Base-by-base conservation (phyloP, 2,113 vertebrate genomes). In the Alethe diademata region DNA sequence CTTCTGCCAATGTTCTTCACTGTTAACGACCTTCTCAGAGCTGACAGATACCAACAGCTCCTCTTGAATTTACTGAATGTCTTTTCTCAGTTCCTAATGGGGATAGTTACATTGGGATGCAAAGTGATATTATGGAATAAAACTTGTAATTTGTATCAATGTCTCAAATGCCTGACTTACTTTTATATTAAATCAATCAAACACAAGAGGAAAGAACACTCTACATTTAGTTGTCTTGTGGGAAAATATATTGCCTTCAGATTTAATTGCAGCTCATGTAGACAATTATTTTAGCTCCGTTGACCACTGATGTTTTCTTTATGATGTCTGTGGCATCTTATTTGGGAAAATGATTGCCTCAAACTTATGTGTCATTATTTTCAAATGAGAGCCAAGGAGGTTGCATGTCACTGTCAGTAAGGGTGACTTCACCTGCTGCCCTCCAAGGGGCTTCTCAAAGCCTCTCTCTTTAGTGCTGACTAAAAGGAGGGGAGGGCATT, bases 31-130 rank as follows among this genome's bases (percentile, higher is more conserved):
- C 62, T 78, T 50, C 93, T 94, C 22, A 5, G 67, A 73, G 82
- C 82, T 88, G 93, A 90, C 84, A 89, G 90, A 89, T 40, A 96
- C 93, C 92, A 94, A 89, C 76, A 89, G 88, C 78, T 93, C 78
- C 83, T 53, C 78, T 14, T 93, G 90, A 88, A 80, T 93, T 80
- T 86, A 87, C 88, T 92, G 78, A 92, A 72, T 9, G 67, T 23
- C 91, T 92, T 90, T 70, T 78, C 83, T 86, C 78, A 69, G 61
- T 53, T 93, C 90, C 64, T 85, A 76, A 90, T 65, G 78, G 60
- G 22, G 84, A 26, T 43, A 81, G 89, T 88, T 92, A n/a, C 64
- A 85, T 83, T 83, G 92, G 84, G 56, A 90, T 91, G 70, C 86
- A 93, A 94, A 95, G 86, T 57, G 90, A 50, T 88, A 95, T 86